Evolutionary conservation across 1,140 invertebrate genomes (phyloP).

Genomic region (Drosophila nigromelanica): DNA sequence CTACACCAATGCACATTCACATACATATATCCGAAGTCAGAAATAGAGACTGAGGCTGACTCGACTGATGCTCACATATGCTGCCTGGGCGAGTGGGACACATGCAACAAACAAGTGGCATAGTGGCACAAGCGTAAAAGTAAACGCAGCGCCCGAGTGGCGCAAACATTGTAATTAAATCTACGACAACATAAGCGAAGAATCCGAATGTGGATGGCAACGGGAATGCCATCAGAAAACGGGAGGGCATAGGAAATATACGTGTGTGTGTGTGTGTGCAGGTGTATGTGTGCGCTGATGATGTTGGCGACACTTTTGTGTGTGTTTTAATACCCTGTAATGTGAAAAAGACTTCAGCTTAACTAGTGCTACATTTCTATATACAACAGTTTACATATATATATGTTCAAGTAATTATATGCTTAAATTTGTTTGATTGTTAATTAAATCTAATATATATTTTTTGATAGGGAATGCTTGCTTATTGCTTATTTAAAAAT

Average conservation of each 20-base stretch:
- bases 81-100: conserved; percentile 36
- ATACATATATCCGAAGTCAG: neutral
- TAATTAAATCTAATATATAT: too few species aligned
- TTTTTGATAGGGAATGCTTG: too few species aligned
- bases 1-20: neutral
- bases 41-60: conserved; percentile 1
- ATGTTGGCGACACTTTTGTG: conserved; percentile 30
- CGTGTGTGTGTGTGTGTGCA: too few species aligned
- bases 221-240: conserved; percentile 1
- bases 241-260: neutral
- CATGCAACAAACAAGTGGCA: conserved; percentile 69
- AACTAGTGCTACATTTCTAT: too few species aligned
- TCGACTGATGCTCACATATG: conserved; percentile 50
- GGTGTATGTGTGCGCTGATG: neutral
- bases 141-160: conserved; percentile 56
- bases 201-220: conserved; percentile 32
- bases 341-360: neutral
- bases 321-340: conserved; percentile 2
- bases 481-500: too few species aligned
- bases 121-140: conserved; percentile 34
- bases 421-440: too few species aligned
- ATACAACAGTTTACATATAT: too few species aligned
- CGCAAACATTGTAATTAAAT: conserved; percentile 78
- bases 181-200: conserved; percentile 69
- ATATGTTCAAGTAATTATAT: too few species aligned